These are phyloP conservation scores for Xyrauchen texanus DNA, from an alignment of 2,113 vertebrate genomes.

Conservation along the genomic window DNA sequence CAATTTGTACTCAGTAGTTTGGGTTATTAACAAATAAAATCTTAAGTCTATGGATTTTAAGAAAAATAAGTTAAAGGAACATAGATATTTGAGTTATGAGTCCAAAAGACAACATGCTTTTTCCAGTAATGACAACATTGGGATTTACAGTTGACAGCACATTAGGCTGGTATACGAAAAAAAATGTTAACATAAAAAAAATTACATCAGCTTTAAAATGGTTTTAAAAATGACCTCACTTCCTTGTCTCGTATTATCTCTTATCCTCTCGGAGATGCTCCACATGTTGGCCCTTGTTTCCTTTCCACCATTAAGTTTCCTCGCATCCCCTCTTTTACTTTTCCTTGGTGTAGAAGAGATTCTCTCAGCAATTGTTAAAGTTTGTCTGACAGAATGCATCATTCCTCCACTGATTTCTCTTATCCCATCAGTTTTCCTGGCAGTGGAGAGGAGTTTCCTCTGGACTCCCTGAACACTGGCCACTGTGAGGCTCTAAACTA, in stretches of 20 bases:
- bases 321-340: background rate
- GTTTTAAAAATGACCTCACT: too few relatives aligned
- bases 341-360: conserved; percentile 8
- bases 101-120: too few relatives aligned
- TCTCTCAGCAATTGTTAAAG: conserved; percentile 28
- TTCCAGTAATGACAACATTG: too few relatives aligned
- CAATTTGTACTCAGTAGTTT: too few relatives aligned
- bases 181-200: too few relatives aligned
- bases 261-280: background rate
- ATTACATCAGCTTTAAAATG: too few relatives aligned
- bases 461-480: conserved; percentile 1
- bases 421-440: conserved; percentile 45
- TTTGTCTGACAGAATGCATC: conserved; percentile 17
- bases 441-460: conserved; percentile 36
- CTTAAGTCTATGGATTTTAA: too few relatives aligned
- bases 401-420: conserved; percentile 29
- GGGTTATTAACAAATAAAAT: too few relatives aligned
- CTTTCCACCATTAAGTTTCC: conserved; percentile 31
- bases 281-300: background rate
- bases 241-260: background rate
- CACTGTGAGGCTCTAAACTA: conserved; percentile 9
- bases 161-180: too few relatives aligned
- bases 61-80: too few relatives aligned
- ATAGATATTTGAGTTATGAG: too few relatives aligned
- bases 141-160: too few relatives aligned